Conservation (phyloP, 2,888 invertebrate genomes). For the Brachyptera putata region DNA sequence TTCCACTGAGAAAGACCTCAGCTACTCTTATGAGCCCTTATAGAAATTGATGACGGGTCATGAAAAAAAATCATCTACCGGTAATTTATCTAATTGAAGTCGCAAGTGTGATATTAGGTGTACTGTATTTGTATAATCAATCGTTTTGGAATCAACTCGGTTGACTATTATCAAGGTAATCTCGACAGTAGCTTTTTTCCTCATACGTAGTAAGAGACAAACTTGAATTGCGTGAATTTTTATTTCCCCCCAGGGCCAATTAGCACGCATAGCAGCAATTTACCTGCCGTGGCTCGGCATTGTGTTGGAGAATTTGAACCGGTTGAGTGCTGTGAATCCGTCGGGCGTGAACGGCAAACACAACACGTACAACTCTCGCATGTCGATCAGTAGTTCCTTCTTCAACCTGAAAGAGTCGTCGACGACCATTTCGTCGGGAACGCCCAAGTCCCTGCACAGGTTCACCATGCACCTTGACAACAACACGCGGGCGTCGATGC, state of each 20-base stretch:
- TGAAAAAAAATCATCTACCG: too few species aligned
- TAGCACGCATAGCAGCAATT: conserved; percentile 79
- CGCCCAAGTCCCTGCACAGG: conserved; percentile 52
- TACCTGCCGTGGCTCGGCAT: conserved; percentile 90
- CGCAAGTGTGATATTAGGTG: too few species aligned
- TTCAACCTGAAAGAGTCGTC: conserved; percentile 51
- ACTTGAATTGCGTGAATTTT: too few species aligned
- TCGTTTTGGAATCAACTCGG: too few species aligned
- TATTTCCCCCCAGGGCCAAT: conserved; percentile 55
- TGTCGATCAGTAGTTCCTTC: conserved; percentile 57
- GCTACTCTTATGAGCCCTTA: too few species aligned
- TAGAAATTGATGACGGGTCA: too few species aligned
- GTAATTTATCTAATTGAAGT: too few species aligned
- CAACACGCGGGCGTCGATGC: conserved; percentile 64
- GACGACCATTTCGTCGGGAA: conserved; percentile 43
- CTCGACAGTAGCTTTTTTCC: too few species aligned
- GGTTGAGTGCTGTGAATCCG: conserved; percentile 54
- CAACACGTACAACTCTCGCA: conserved; percentile 42
- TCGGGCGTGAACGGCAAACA: conserved; percentile 43
- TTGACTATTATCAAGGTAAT: too few species aligned
- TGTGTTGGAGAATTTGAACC: conserved; percentile 80
- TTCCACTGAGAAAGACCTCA: too few species aligned
- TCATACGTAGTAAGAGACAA: too few species aligned
- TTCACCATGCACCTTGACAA: conserved; percentile 71
- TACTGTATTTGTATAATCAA: too few species aligned